Conservation (phyloP, 2,888 invertebrate genomes). For the Syrista parreyssii region DNA sequence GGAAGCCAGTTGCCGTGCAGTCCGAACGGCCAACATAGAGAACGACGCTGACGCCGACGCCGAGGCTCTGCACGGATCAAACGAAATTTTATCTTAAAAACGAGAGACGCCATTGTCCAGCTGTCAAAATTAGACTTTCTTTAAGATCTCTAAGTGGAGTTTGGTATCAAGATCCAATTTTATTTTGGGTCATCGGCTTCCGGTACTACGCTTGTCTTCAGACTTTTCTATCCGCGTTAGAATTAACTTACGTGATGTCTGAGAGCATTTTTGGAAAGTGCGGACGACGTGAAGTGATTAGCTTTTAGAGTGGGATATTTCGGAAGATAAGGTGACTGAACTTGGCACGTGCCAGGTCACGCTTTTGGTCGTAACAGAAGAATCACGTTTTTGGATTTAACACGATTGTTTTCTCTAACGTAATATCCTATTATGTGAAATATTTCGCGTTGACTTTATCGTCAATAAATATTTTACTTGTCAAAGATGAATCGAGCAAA, state of each 20-base stretch:
- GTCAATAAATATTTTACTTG: background rate
- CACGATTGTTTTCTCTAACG: background rate
- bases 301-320: background rate
- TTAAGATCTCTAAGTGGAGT: background rate
- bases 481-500: background rate
- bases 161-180: background rate
- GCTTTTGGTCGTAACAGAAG: background rate
- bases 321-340: background rate
- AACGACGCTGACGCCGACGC: background rate
- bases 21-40: background rate
- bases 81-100: background rate
- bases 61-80: background rate
- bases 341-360: background rate
- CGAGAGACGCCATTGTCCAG: background rate
- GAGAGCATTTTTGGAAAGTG: background rate
- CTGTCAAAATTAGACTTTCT: background rate
- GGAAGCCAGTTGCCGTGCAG: conserved; percentile 24
- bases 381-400: background rate
- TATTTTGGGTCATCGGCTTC: background rate
- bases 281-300: background rate
- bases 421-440: background rate
- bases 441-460: background rate
- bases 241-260: background rate
- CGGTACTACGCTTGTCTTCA: background rate
- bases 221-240: background rate